Percentiles rank a stretch among this genome's conserved stretches.
Evolutionary conservation across 2,113 vertebrate species (phyloP).

Genomic region (Lepus timidus): DNA sequence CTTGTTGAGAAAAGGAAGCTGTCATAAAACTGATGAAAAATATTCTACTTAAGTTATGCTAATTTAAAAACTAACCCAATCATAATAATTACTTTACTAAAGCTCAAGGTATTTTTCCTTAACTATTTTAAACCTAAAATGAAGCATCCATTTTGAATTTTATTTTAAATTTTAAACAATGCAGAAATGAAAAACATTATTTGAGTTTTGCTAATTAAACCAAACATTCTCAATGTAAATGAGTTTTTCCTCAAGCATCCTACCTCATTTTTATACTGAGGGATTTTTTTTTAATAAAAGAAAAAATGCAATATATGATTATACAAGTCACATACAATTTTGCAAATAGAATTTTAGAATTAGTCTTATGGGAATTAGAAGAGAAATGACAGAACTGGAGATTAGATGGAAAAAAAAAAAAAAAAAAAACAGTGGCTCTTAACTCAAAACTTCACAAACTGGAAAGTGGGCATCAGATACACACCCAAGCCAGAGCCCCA

Average conservation of each 20-base stretch:
- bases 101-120: constrained; percentile 3
- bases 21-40: constrained; percentile 30
- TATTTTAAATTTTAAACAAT: constrained; percentile 36
- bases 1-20: neutral
- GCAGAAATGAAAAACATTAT: neutral
- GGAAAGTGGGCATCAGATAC: neutral
- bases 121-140: constrained; percentile 26
- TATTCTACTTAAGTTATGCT: neutral
- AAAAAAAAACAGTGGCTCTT: neutral
- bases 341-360: neutral
- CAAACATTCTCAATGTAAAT: constrained; percentile 22
- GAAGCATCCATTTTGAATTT: constrained; percentile 24
- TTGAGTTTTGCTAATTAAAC: constrained; percentile 33
- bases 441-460: neutral
- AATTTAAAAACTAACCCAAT: constrained; percentile 46
- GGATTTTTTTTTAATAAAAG: constrained; percentile 40
- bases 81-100: constrained; percentile 3
- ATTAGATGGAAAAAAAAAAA: neutral
- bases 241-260: neutral
- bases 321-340: constrained; percentile 10
- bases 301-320: constrained; percentile 54
- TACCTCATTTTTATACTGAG: constrained; percentile 18
- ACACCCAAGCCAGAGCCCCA: neutral
- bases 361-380: neutral
- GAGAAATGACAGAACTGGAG: neutral